Conservation (phyloP, 2,888 invertebrate genomes). For the Drosophila nigritarsus region DNA sequence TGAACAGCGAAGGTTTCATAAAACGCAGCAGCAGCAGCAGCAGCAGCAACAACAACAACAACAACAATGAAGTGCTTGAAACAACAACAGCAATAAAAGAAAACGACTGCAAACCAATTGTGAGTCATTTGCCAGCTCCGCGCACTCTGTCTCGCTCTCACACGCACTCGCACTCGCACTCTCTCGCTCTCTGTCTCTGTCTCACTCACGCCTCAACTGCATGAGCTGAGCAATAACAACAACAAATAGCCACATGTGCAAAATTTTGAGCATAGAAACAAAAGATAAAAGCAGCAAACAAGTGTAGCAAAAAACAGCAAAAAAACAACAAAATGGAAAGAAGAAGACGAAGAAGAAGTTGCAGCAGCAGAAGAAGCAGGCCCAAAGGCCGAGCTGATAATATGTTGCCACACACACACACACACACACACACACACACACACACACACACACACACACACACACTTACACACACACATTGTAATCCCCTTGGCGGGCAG, state of each 20-base stretch:
- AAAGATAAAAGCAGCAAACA: slow-evolving; percentile 68
- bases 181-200: background rate
- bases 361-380: slow-evolving; percentile 12
- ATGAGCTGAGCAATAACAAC: slow-evolving; percentile 43
- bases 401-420: slow-evolving; percentile 2
- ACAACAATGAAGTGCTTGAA: slow-evolving; percentile 60
- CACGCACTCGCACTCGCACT: too few relatives aligned
- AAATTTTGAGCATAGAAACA: slow-evolving; percentile 77
- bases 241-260: slow-evolving; percentile 71
- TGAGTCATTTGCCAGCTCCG: slow-evolving; percentile 71
- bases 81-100: slow-evolving; percentile 58
- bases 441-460: background rate
- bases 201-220: slow-evolving; percentile 27
- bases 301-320: slow-evolving; percentile 57
- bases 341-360: slow-evolving; percentile 16
- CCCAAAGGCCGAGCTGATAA: slow-evolving; percentile 36
- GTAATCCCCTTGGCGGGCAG: slow-evolving; percentile 54
- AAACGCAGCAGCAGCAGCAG: slow-evolving; percentile 60
- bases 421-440: slow-evolving; percentile 14
- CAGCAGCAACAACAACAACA: slow-evolving; percentile 46
- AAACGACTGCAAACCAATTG: slow-evolving; percentile 66
- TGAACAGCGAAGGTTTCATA: slow-evolving; percentile 75
- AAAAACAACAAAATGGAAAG: slow-evolving; percentile 43
- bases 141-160: slow-evolving; percentile 1
- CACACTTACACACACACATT: background rate